These are phyloP conservation scores for Caiman crocodilus DNA, from an alignment of 2,797 vertebrate species.

Conservation along the genomic window DNA sequence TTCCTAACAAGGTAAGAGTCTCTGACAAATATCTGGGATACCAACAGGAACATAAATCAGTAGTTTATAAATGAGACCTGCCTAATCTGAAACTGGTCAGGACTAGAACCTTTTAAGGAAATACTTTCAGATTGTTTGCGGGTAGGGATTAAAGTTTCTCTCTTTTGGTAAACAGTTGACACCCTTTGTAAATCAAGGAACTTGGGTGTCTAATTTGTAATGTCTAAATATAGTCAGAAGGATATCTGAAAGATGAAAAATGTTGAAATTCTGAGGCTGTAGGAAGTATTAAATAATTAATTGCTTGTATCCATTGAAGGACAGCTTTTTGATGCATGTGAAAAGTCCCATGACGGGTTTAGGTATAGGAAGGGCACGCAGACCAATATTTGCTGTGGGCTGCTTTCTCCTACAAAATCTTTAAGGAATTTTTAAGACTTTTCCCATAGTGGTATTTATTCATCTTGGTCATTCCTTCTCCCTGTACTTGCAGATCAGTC, in stretches of 20 bases:
- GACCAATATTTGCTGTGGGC: not conserved
- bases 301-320: not conserved
- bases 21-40: not conserved
- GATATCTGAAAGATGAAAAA: not conserved
- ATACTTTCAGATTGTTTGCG: not conserved
- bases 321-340: accelerated
- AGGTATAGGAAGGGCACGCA: not conserved
- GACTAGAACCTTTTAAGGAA: conserved; percentile 13
- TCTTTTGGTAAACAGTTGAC: not conserved
- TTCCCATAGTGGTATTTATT: not conserved
- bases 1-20: not conserved
- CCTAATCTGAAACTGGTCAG: not conserved
- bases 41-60: not conserved
- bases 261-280: not conserved
- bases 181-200: not conserved
- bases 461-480: not conserved
- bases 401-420: not conserved
- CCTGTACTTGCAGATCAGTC: not conserved
- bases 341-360: not conserved
- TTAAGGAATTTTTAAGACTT: not conserved
- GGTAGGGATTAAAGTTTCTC: not conserved
- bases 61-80: not conserved
- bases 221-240: not conserved
- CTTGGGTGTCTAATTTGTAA: not conserved
- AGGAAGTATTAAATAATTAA: not conserved